Conservation (phyloP, 2,113 vertebrate genomes). For the Centrocercus urophasianus region DNA sequence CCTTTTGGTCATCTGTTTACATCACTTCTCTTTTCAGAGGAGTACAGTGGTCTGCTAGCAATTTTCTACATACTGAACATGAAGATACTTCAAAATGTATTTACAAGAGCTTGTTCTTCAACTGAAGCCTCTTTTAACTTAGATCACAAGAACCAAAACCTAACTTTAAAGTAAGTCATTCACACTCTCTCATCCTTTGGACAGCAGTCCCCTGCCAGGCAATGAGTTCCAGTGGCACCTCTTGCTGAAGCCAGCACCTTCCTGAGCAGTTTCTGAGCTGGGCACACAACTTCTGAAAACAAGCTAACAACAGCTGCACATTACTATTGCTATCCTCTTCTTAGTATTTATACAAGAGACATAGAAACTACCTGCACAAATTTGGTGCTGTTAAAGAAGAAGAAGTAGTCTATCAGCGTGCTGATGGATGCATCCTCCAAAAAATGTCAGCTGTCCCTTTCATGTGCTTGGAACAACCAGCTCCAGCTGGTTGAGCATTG, state of each 20-base stretch:
- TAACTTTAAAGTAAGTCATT: not conserved
- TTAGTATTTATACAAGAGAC: not conserved
- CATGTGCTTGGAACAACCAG: not conserved
- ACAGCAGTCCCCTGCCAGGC: not conserved
- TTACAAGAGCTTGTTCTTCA: not conserved
- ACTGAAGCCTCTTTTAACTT: not conserved
- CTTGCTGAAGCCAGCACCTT: not conserved
- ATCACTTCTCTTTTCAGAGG: not conserved
- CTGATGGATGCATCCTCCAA: constrained; percentile 13
- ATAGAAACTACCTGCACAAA: constrained; percentile 21
- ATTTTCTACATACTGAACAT: not conserved
- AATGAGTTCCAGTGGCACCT: not conserved
- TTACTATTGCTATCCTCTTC: not conserved
- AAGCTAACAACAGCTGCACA: not conserved
- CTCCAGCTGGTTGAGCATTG: not conserved
- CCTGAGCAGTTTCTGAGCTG: not conserved
- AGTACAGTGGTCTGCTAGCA: not conserved
- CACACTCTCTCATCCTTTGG: not conserved
- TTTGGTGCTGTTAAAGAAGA: not conserved
- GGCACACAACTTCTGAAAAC: not conserved
- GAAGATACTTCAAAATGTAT: not conserved
- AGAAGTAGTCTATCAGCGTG: not conserved
- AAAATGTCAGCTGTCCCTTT: constrained; percentile 11
- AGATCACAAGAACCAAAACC: not conserved
- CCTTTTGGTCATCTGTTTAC: not conserved